Evolutionary conservation across 2,797 vertebrate species (phyloP).

Genomic region (Sphenodon punctatus): DNA sequence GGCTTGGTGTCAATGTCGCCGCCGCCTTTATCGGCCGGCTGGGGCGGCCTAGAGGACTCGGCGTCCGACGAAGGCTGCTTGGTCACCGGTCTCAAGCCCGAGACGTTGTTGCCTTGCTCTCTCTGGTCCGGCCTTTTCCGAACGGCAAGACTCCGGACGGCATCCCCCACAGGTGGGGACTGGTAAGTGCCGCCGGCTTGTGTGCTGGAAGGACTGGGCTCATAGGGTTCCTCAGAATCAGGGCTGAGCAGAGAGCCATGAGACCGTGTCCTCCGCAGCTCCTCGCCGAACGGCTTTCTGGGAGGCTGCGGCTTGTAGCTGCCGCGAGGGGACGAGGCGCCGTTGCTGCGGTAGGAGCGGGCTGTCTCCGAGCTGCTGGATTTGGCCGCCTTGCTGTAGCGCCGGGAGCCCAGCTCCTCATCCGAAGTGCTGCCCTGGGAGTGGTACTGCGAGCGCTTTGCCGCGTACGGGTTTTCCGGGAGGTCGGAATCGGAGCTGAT

Average conservation of each 20-base stretch:
- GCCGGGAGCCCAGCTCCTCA: constrained; percentile 43
- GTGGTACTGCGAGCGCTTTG: neutral
- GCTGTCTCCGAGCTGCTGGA: neutral
- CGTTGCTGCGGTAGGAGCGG: constrained; percentile 23
- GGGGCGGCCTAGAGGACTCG: fast-evolving
- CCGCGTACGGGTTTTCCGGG: constrained; percentile 64
- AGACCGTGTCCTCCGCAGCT: constrained; percentile 85
- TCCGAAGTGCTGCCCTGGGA: constrained; percentile 65
- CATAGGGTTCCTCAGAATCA: fast-evolving
- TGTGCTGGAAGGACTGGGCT: neutral
- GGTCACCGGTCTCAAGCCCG: constrained; percentile 47
- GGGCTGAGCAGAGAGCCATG: constrained; percentile 82
- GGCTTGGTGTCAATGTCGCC: constrained; percentile 84
- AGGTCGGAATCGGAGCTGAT: constrained; percentile 61
- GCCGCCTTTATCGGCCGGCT: neutral
- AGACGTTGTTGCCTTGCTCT: constrained; percentile 19
- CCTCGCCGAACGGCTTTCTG: neutral
- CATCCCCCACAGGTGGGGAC: neutral
- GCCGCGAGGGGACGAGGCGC: fast-evolving
- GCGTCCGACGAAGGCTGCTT: constrained; percentile 30
- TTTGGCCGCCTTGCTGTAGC: neutral
- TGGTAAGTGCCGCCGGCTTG: neutral
- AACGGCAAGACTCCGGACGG: neutral
- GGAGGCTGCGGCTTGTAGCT: neutral
- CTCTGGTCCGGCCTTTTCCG: neutral